Evolutionary conservation across 2,888 invertebrate genomes (phyloP).

Genomic region (Nemotelus nigrinus): DNA sequence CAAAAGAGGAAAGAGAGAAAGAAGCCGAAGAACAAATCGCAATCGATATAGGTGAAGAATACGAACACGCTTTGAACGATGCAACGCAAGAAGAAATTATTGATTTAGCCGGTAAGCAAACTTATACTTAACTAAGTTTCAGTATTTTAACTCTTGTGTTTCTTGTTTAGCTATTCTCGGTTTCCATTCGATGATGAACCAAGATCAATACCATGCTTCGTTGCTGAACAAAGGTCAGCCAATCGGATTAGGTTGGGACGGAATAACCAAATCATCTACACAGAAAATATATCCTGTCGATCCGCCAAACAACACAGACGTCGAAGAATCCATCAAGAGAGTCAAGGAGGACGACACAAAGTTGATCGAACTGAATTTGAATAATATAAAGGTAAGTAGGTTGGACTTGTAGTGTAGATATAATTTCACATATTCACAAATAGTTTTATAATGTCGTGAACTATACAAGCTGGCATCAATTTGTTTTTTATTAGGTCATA

Average conservation of each 20-base stretch:
- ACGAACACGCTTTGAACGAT: conserved; percentile 86
- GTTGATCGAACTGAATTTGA: conserved; percentile 94
- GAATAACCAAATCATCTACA: conserved; percentile 93
- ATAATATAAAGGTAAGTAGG: conserved; percentile 92
- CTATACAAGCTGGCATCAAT: too few relatives aligned
- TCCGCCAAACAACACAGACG: conserved; percentile 96
- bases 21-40: conserved; percentile 92
- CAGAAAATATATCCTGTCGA: conserved; percentile 92
- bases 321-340: conserved; percentile 90
- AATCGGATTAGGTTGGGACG: conserved; percentile 91
- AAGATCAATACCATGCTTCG: conserved; percentile 99
- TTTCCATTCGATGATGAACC: conserved; percentile 99
- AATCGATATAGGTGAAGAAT: conserved; percentile 93
- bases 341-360: conserved; percentile 89
- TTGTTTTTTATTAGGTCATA: too few relatives aligned
- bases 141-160: background rate
- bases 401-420: too few relatives aligned
- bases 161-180: conserved; percentile 86
- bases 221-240: conserved; percentile 91
- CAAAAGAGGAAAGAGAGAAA: conserved; percentile 75
- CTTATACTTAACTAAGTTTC: background rate
- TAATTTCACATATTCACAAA: too few relatives aligned
- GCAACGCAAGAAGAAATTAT: conserved; percentile 97
- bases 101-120: conserved; percentile 85
- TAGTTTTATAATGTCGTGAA: too few relatives aligned